Base-by-base conservation (phyloP, 2,888 invertebrate genomes). In the Caenorhabditis doughertyi region DNA sequence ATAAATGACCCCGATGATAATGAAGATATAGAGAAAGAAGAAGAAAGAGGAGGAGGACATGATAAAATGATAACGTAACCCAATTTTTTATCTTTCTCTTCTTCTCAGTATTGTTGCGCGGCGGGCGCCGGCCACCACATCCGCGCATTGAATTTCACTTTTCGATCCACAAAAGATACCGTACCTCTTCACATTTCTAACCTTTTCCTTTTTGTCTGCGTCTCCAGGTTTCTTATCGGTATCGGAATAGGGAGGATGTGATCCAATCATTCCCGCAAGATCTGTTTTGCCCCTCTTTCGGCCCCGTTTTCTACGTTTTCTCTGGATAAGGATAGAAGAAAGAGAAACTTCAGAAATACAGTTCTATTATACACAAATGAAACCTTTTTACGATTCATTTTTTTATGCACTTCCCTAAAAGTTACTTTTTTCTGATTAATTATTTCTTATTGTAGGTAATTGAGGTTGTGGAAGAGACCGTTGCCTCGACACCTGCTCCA, bases 51-150 rank as follows among this genome's bases (percentile, higher is more conserved):
- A 32, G 44, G 32, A n/a, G 7, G 44, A 44, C 21, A 56, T 71
- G 72, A 64, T 74, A 74, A 81, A 56, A 49, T 73, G 74, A 81
- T 65, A 76, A 81, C 81, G 81, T 76, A 81, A 81, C 81, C 81
- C 65, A 81, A 81, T 73, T 80, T 81, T 81, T 68, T 80, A 56
- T 53, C 39, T 49, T 32, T 51, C 51, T 35, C 49, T 25, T 42
- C 42, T 13, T 42, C 42, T 44, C 47, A 18, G 64, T 32, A 39
- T 64, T 55, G 35, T 44, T 49, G 58, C 71, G 71, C 49, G 71
- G 58, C 47, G 56, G 56, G 70, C 56, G 70, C 70, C 70, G 44
- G 39, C 58, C 70, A 56, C 53, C 53, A 23, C 70, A 29, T 32
- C 58, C n/a, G 16, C 55, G 18, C 55, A 39, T 16, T 23, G 42